Evolutionary conservation across 1,140 invertebrate genomes (phyloP).

Genomic region (Stenopsyche tienmushanensis): DNA sequence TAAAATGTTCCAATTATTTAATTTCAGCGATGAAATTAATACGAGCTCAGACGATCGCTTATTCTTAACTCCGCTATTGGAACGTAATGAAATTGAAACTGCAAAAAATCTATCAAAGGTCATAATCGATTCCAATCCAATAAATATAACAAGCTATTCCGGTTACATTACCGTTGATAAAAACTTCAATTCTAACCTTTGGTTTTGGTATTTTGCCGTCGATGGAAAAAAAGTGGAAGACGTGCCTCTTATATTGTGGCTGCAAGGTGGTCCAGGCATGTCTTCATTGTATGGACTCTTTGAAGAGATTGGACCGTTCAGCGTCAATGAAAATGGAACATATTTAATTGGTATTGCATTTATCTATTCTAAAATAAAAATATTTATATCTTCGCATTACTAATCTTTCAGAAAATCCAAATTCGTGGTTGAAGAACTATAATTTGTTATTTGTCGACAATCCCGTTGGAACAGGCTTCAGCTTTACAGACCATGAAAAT

Average conservation of each 20-base stretch:
- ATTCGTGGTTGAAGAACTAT: conserved; percentile 73
- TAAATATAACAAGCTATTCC: conserved; percentile 51
- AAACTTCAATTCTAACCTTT: conserved; percentile 76
- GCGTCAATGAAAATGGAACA: conserved; percentile 45
- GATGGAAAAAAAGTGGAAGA: conserved; percentile 50
- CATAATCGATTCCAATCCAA: no score
- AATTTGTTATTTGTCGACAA: conserved; percentile 83
- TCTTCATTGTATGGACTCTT: conserved; percentile 72
- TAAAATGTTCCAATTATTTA: no score
- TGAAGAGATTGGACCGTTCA: conserved; percentile 66
- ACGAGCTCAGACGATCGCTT: no score
- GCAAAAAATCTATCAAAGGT: no score
- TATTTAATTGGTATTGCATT: conserved; percentile 28
- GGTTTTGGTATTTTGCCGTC: conserved; percentile 89
- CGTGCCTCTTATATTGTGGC: conserved; percentile 79
- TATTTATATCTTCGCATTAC: no score
- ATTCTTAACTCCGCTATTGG: no score
- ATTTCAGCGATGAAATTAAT: no score
- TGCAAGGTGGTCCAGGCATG: conserved; percentile 76
- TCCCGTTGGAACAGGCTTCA: conserved; percentile 81
- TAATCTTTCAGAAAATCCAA: conserved; percentile 48
- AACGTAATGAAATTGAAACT: no score
- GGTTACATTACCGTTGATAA: conserved; percentile 69
- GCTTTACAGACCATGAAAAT: conserved; percentile 65
- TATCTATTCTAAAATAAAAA: not conserved